Evolutionary conservation across 2,888 invertebrate genomes (phyloP), one percentile per base, ranked within the genome.

Genomic region (Plusia festucae): DNA sequence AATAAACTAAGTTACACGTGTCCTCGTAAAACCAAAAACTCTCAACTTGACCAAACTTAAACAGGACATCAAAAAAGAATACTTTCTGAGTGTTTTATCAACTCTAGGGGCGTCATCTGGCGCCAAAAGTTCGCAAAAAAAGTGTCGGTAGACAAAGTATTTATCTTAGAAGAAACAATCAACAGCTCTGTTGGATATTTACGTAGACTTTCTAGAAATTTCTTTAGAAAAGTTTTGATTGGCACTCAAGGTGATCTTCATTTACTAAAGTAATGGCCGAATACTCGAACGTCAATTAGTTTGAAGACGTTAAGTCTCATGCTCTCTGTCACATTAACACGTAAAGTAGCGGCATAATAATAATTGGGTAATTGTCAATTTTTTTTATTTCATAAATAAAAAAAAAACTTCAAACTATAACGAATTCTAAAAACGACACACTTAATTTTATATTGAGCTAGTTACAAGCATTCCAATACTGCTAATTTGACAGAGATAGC

Each of bases 61-160:
- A 34, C 34, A n/a, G 13, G 40, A 3, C 4, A 5, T 40, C n/a
- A 40, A 7, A 11, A n/a, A 40, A 40, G 13, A 11, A 34, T 34
- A 40, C 40, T 40, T 40, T n/a, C n/a, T 5, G 40, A 40, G 40
- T n/a, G 40, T 40, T 40, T n/a, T 40, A 40, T 40, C n/a, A 40
- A 40, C 40, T 34, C 9, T 24, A 11, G 13, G 34, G n/a, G n/a
- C 40, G n/a, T 40, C 40, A 40, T 40, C 40, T 40, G 40, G n/a
- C 40, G n/a, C 40, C 15, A n/a, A 40, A 40, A 15, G 6, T 40
- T n/a, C 1, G 13, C 24, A 13, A 3, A 40, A n/a, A n/a, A 40
- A 40, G 40, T 40, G n/a, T n/a, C n/a, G n/a, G n/a, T 40, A n/a
- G n/a, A 40, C n/a, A 40, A 40, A 40, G 40, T 40, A 40, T 40